Evolutionary conservation across 2,888 invertebrate species (phyloP).

Genomic region (Macaria liturata): DNA sequence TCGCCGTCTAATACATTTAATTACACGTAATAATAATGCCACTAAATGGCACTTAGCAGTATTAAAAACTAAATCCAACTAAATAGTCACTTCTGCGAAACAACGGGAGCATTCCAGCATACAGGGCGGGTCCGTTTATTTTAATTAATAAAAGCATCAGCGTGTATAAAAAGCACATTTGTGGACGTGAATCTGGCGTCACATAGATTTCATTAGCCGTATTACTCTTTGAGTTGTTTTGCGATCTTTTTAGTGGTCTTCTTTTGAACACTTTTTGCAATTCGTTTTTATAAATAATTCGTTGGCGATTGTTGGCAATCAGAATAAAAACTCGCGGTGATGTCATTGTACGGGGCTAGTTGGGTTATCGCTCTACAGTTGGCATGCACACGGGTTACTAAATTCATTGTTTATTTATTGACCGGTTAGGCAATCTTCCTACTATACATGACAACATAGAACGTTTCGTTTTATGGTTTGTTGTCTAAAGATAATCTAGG

Average conservation of each 20-base stretch:
- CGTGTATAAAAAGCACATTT: conserved; percentile 32
- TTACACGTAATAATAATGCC: conserved; percentile 49
- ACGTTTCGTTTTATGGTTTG: neutral
- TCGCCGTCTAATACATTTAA: conserved; percentile 38
- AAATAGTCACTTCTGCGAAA: conserved; percentile 53
- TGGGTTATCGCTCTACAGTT: conserved; percentile 38
- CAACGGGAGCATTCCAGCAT: conserved; percentile 42
- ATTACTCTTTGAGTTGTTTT: neutral
- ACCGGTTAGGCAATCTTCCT: neutral
- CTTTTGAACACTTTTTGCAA: conserved; percentile 2
- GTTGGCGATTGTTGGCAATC: conserved; percentile 7
- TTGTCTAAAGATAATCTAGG: too few species aligned
- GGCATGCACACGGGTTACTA: conserved; percentile 9
- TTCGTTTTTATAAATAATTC: conserved; percentile 6
- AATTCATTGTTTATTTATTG: conserved; percentile 10
- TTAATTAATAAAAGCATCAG: conserved; percentile 49
- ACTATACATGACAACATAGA: neutral
- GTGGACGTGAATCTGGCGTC: conserved; percentile 29
- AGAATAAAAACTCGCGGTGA: conserved; percentile 33
- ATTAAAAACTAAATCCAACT: conserved; percentile 65
- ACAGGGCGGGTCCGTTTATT: conserved; percentile 44
- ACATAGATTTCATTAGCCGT: conserved; percentile 10
- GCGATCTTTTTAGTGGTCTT: neutral
- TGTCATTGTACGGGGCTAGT: conserved; percentile 35
- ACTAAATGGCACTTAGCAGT: conserved; percentile 52